Base-by-base conservation (phyloP, 2,113 vertebrate species). In the human region DNA sequence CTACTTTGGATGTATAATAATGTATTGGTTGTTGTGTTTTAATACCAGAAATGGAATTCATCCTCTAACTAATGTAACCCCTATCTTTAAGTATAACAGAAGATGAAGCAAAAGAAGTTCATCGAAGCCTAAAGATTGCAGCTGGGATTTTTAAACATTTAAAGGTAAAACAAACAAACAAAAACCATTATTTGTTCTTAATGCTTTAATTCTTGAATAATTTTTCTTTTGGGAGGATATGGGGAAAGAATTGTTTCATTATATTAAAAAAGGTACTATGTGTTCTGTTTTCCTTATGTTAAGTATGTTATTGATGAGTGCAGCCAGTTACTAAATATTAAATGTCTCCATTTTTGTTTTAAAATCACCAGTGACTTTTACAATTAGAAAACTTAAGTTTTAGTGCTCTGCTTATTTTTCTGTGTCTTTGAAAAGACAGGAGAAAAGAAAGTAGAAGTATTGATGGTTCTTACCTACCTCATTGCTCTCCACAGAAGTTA, bases 121-220 rank as follows among this genome's bases (percentile, higher is more conserved):
- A 99, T 97, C 99, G 99, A 93, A 99, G 99, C 98, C 98, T 99
- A 97, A 99, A 99, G 98, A 99, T 98, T 97, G 99, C 99, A 94
- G 99, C 99, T 95, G 99, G 99, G 70, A 99, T 99, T 98, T 99
- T 99, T 98, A 99, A 99, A 98, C 99, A 99, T 98, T 99, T 99
- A 64, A 99, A 99, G 99, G 99, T 99, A 98, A 85, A 98, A 83
- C 79, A 38, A 98, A 82, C 79, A 38, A 50, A 61, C 45, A 68
- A 57, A 70, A 52, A 43, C 12, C 27, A 64, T 64, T 20, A 11
- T 14, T 14, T 17, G 45, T 80, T 57, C 30, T 70, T 90, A 27
- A 27, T 66, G 27, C 25, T 59, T 92, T 93, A 89, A 22, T 70
- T 92, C 13, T 94, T 93, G 8, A 81, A 38, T 48, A 23, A 43